These are phyloP conservation scores for Serranus cabrilla DNA, from an alignment of 2,797 vertebrate genomes.

Conservation along the genomic window DNA sequence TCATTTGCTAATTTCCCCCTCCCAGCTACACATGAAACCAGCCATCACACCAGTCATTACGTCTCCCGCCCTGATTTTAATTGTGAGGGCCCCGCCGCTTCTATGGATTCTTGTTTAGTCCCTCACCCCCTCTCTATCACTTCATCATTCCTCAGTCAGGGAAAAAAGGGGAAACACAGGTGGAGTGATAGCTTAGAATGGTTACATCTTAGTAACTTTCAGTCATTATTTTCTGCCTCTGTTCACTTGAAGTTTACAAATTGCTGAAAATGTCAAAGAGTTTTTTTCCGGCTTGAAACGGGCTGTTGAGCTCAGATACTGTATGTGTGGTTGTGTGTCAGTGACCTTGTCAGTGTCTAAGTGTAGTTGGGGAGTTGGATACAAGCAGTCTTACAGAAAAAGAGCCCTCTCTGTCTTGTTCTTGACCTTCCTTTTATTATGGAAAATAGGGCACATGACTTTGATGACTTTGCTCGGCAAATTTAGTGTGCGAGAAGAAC, in stretches of 20 bases:
- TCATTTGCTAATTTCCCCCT: slow-evolving; percentile 55
- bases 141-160: slow-evolving; percentile 6
- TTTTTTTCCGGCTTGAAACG: not conserved
- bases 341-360: not conserved
- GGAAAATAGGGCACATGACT: slow-evolving; percentile 15
- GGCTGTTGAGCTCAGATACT: not conserved
- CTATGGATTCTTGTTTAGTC: slow-evolving; percentile 58
- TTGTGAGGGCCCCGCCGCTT: slow-evolving; percentile 48
- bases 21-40: slow-evolving; percentile 42
- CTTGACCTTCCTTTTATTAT: slow-evolving; percentile 32
- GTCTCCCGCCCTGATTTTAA: slow-evolving; percentile 61
- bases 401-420: not conserved
- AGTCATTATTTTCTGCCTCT: slow-evolving; percentile 1
- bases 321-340: not conserved
- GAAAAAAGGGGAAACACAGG: slow-evolving; percentile 6
- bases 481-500: not conserved
- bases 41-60: slow-evolving; percentile 37
- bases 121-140: not conserved
- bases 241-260: slow-evolving; percentile 14
- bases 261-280: slow-evolving; percentile 17
- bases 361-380: not conserved
- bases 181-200: not conserved
- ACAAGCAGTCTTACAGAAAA: not conserved
- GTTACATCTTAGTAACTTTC: slow-evolving; percentile 5
- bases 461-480: slow-evolving; percentile 5